Base-by-base conservation (phyloP, 1,140 invertebrate genomes). In the Centruroides sculpturatus region DNA sequence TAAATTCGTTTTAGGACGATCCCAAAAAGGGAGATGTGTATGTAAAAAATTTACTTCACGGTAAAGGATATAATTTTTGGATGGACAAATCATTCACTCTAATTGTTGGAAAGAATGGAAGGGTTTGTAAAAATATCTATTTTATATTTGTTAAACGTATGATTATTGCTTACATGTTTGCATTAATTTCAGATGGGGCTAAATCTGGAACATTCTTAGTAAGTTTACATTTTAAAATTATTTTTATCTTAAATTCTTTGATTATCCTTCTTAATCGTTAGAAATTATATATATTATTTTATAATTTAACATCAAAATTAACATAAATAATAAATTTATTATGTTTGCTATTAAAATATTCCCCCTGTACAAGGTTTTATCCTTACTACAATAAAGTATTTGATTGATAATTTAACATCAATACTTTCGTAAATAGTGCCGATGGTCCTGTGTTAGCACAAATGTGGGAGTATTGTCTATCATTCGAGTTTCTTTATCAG, bases 41-140 rank as follows among this genome's bases (percentile, higher is more conserved):
- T 74, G 92, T 91, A 6, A 81, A 83, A 60, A 79, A 83, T 57
- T 78, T 98, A 69, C 77, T 99, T 0, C 94, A 98, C 75, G 96
- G 96, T 56, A 96, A 93, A 71, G 94, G 92, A 8, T 85, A 92
- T 72, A 88, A 98, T 71, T 80, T 94, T 59, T 99, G 96, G 95
- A 98, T 98, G 74, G 96, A 99, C 76, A 99, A 99, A 76, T 95
- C 93, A 12, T 98, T 99, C 75, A 98, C 88, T 56, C 77, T 99
- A 3, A 92, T 96, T 68, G 82, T 99, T 66, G 88, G 84, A 62
- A 85, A 77, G 49, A 98, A 98, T 78, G 95, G 90, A 70, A 81
- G 87, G 66, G 91, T 98, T 76, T 81, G 83, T 81, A 51, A 51
- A 51, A 51, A n/a, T 23, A 23, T 23, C 23, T 23, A 23, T 23